Base-by-base conservation (phyloP, 1,140 invertebrate species). In the Hypsibius dujardini region DNA sequence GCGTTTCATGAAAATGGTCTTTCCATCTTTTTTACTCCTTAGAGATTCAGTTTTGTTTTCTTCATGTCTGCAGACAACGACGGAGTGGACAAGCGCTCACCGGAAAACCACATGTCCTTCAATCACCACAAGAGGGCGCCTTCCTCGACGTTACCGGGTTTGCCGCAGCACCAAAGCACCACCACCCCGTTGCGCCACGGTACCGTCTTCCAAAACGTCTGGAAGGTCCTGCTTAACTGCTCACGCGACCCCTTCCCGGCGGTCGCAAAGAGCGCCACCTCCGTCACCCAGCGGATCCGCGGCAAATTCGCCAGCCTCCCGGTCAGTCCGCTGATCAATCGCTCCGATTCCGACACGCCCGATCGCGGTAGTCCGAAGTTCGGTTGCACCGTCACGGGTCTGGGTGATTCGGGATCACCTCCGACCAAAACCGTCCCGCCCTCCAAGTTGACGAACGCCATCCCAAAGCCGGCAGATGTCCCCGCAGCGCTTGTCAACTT, bases 191-290 rank as follows among this genome's bases (percentile, higher is more conserved):
- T 72, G 46, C 73, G 74, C 45, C 77, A 76, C 70, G 77, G 75
- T 56, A 81, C 76, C 70, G 87, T 94, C 59, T 94, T 92, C 79
- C 86, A 86, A 77, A 90, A 88, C 79, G 81, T 95, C 67, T 95
- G 90, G 90, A 83, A 84, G 75, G 86, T 87, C 60, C 82, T 95
- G 70, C 82, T 84, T 69, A 82, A 82, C 59, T 83, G 92, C 72
- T 85, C 90, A 70, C 83, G 83, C 72, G 93, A 95, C 84, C 91
- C 92, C 12, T 86, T 88, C 80, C 89, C 88, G 3, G 84, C 85
- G 2, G 88, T 95, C 1, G 82, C 87, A 1, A 79, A 82, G 67
- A 85, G 91, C 79, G 87, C 90, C 1, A 84, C 84, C 74, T 86
- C 85, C 76, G 83, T 95, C 46, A 87, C 89, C 3, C 85, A 85